A percentile compares a stretch with the other conserved stretches of the same genome.
Evolutionary conservation across 2,797 vertebrate species (phyloP).

Genomic region (Micromesistius poutassou): DNA sequence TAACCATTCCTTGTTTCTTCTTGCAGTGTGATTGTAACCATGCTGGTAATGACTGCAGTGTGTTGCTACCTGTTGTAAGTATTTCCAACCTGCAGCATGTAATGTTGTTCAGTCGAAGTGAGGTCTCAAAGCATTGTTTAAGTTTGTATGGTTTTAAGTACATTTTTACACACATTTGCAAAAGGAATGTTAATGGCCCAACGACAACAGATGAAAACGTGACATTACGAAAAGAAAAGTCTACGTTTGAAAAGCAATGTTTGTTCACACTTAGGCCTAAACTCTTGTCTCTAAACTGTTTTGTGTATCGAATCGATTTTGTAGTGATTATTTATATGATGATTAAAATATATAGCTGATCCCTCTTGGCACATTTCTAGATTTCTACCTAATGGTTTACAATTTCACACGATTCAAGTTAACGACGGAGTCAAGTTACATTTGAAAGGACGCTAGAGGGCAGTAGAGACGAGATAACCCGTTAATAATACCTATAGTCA

Average conservation of each 20-base stretch:
- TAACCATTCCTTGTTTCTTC: slow-evolving; percentile 8
- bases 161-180: background rate
- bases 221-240: too few species aligned
- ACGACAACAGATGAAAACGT: too few species aligned
- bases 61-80: slow-evolving; percentile 99
- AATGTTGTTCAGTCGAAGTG: background rate
- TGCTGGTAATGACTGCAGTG: slow-evolving; percentile 93
- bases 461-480: slow-evolving; percentile 35
- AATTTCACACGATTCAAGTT: background rate
- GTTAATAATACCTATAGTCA: background rate
- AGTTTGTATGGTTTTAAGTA: background rate
- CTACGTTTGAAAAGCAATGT: too few species aligned
- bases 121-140: background rate
- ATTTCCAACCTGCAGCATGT: slow-evolving; percentile 32
- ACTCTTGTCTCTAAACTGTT: background rate
- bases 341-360: background rate
- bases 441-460: slow-evolving; percentile 39
- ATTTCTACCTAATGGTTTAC: background rate
- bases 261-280: too few species aligned
- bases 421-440: slow-evolving; percentile 32
- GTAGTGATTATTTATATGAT: background rate
- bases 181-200: too few species aligned
- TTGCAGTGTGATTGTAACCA: slow-evolving; percentile 90
- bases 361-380: background rate
- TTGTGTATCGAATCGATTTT: background rate